phyloP scores from a whole-genome alignment of 2,797 vertebrate genomes.

The Enteromius treurensis region DNA sequence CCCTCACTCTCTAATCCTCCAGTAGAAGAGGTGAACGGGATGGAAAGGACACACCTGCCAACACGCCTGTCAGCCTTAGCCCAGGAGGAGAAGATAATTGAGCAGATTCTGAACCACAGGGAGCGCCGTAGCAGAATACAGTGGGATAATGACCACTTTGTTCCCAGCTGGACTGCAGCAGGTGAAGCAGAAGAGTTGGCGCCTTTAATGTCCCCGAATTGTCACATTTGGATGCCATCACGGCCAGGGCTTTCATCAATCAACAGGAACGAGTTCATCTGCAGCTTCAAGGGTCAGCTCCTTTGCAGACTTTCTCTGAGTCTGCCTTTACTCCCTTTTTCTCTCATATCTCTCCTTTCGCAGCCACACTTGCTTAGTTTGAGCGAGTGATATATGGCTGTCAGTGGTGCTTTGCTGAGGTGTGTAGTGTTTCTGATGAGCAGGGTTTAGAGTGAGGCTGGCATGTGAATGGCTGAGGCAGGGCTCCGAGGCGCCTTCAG shows the following conservation, averaged over 20 bases:
- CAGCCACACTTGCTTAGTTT: constrained; percentile 29
- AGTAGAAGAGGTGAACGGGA: constrained; percentile 68
- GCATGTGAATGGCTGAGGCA: constrained; percentile 47
- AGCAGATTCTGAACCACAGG: constrained; percentile 65
- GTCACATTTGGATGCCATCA: constrained; percentile 71
- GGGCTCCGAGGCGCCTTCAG: constrained; percentile 50
- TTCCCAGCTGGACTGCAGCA: constrained; percentile 69
- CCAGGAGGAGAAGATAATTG: constrained; percentile 75
- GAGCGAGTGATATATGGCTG: constrained; percentile 45
- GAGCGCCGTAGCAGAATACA: constrained; percentile 66
- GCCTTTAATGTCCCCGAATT: constrained; percentile 69
- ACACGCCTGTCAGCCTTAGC: constrained; percentile 73
- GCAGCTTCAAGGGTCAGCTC: constrained; percentile 31
- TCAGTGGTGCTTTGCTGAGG: constrained; percentile 36
- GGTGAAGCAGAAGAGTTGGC: constrained; percentile 69
- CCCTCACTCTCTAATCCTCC: constrained; percentile 72
- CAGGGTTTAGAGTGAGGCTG: constrained; percentile 42
- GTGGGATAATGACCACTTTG: constrained; percentile 75
- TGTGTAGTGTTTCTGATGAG: constrained; percentile 41
- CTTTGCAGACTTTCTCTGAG: constrained; percentile 15
- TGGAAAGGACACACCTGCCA: constrained; percentile 79
- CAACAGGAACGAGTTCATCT: constrained; percentile 56
- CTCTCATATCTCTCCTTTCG: constrained; percentile 34
- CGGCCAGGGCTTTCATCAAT: constrained; percentile 64
- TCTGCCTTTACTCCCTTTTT: constrained; percentile 22